These are phyloP conservation scores for Cricetomys ansorgei DNA, from an alignment of 2,113 vertebrate genomes.

Conservation along the genomic window DNA sequence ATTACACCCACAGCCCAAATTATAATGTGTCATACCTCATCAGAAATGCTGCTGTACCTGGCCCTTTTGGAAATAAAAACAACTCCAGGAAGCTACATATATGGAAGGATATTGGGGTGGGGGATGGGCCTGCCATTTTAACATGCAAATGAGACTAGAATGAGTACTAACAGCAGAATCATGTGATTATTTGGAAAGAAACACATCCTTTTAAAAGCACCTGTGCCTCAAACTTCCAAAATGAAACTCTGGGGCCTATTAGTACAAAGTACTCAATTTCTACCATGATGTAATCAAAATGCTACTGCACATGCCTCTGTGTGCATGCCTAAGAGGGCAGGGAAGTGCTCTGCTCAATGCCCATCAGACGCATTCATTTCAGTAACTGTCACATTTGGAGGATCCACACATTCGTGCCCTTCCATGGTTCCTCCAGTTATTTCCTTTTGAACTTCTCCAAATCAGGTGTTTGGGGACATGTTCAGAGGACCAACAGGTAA, in stretches of 20 bases:
- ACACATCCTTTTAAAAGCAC: conserved; percentile 33
- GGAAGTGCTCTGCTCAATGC: background rate
- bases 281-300: background rate
- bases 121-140: background rate
- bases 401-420: conserved; percentile 6
- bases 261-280: conserved; percentile 23
- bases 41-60: conserved; percentile 14
- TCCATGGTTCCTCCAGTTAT: conserved; percentile 16
- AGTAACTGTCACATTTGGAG: conserved; percentile 38
- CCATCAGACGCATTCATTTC: background rate
- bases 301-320: background rate
- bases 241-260: conserved; percentile 45
- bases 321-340: background rate
- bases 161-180: background rate
- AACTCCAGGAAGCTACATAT: background rate
- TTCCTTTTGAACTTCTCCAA: conserved; percentile 26
- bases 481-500: conserved; percentile 1
- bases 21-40: conserved; percentile 34
- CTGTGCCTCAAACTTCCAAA: conserved; percentile 47
- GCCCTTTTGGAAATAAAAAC: conserved; percentile 49
- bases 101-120: background rate
- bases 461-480: background rate
- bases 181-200: conserved; percentile 29
- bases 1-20: conserved; percentile 33
- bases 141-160: conserved; percentile 7